Base-by-base conservation (phyloP, 2,888 invertebrate species). In the Antheraea assamensis region DNA sequence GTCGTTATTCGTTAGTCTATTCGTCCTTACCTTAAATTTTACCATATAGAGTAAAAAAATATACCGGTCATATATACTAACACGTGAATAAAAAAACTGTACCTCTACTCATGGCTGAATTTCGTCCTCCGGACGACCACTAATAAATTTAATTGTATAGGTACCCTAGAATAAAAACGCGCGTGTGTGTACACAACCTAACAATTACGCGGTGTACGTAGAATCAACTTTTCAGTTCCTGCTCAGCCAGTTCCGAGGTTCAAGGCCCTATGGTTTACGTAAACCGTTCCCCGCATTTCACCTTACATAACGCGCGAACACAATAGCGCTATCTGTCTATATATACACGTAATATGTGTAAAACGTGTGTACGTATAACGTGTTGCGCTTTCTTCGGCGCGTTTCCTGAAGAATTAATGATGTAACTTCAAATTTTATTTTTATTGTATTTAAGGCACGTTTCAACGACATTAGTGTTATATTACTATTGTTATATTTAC, bases 231-330 rank as follows among this genome's bases (percentile, higher is more conserved):
- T 64, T 49, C 35, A 71, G 74, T 75, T 75, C 73, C 75, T 74
- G 49, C 71, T 31, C 55, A 49, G 21, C 35, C 72, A 71, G 73
- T 75, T 74, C 75, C 75, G 73, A 77, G 77, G 79, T 78, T 79
- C 79, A 79, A 77, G 78, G 79, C 79, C 77, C 79, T 52, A 35
- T n/a, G 72, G 31, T 71, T 79, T 79, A 77, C 77, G 75, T 77
- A 76, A 79, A 75, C 72, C 10, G 49, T 74, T 58, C 35, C 72
- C 71, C 73, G 64, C 76, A 75, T 78, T 78, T 77, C 77, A 72
- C 76, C 76, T 78, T 78, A 77, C 75, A 71, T 76, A 76, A 74
- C 73, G 21, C 47, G 70, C 58, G 71, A 73, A 24, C 58, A 70
- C 74, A 74, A 74, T 74, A 66, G 47, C 58, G 70, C 17, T n/a